A percentile compares a stretch with the other conserved stretches of the same genome.
phyloP scores from a whole-genome alignment of 2,797 vertebrate genomes.

The Botia almorhae region DNA sequence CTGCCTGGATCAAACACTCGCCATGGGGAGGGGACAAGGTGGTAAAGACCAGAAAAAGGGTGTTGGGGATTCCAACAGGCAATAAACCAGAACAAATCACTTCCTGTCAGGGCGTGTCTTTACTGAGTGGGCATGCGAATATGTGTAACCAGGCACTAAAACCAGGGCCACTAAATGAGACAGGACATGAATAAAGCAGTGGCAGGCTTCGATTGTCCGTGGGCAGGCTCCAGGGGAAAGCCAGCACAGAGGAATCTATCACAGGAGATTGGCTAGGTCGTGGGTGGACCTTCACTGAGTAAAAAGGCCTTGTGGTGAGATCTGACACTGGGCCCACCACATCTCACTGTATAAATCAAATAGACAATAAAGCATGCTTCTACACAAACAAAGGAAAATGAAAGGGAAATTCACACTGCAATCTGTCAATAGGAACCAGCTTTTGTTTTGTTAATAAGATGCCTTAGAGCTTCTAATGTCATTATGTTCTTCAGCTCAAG shows the following conservation, averaged over 20 bases:
- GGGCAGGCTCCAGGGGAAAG: conserved; percentile 60
- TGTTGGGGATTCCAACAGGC: conserved; percentile 50
- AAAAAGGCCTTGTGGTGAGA: conserved; percentile 59
- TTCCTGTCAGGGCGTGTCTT: conserved; percentile 56
- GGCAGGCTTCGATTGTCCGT: conserved; percentile 56
- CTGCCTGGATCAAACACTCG: conserved; percentile 51
- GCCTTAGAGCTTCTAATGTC: conserved; percentile 12
- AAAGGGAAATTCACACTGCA: conserved; percentile 31
- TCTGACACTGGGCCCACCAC: conserved; percentile 50
- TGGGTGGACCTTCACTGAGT: conserved; percentile 62
- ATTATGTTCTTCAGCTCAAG: not conserved
- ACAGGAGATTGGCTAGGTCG: conserved; percentile 51
- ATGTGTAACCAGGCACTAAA: conserved; percentile 47
- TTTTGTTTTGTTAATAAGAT: conserved; percentile 19
- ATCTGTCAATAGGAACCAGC: conserved; percentile 32
- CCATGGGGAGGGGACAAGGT: conserved; percentile 44
- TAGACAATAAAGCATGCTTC: conserved; percentile 35
- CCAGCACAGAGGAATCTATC: conserved; percentile 59
- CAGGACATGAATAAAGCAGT: conserved; percentile 51
- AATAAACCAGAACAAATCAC: conserved; percentile 64
- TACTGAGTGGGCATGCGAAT: conserved; percentile 49
- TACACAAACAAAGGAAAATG: conserved; percentile 43
- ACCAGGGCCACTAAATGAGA: conserved; percentile 54
- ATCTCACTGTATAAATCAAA: conserved; percentile 54
- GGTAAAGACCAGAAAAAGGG: conserved; percentile 45